Conservation (phyloP, 1,140 invertebrate species). For the Chionoecetes opilio region DNA sequence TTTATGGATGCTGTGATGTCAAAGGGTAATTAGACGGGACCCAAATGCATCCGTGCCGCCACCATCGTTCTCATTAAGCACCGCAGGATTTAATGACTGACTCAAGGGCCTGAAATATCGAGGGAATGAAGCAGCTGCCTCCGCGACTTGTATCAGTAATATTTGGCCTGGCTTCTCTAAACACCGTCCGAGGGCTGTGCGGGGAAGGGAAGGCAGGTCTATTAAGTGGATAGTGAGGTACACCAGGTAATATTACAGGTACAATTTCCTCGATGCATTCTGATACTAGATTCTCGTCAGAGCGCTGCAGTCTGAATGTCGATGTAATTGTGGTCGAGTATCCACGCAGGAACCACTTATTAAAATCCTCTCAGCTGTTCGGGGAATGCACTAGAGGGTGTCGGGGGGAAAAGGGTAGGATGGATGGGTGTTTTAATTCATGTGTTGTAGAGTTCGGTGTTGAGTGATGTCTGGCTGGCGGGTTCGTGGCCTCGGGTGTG, state of each 20-base stretch:
- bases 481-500: not conserved
- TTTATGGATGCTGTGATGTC: not conserved
- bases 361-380: not conserved
- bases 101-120: not conserved
- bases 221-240: not conserved
- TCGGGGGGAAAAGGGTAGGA: not conserved
- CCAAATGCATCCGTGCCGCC: not conserved
- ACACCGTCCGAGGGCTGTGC: too few species aligned
- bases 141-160: not conserved
- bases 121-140: not conserved
- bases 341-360: not conserved
- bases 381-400: not conserved
- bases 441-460: not conserved
- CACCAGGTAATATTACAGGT: conserved; percentile 12
- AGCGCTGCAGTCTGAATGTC: not conserved
- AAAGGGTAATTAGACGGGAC: conserved; percentile 18
- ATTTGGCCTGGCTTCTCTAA: not conserved
- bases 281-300: not conserved
- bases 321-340: not conserved
- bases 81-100: not conserved
- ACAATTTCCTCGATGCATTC: not conserved
- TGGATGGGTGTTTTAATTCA: not conserved
- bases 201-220: not conserved
- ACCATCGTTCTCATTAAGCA: not conserved
- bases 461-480: too few species aligned